Percentiles rank a stretch among this genome's conserved stretches.
These are phyloP conservation scores for Lepidurus packardi DNA, from an alignment of 1,140 invertebrate species.

Conservation along the genomic window DNA sequence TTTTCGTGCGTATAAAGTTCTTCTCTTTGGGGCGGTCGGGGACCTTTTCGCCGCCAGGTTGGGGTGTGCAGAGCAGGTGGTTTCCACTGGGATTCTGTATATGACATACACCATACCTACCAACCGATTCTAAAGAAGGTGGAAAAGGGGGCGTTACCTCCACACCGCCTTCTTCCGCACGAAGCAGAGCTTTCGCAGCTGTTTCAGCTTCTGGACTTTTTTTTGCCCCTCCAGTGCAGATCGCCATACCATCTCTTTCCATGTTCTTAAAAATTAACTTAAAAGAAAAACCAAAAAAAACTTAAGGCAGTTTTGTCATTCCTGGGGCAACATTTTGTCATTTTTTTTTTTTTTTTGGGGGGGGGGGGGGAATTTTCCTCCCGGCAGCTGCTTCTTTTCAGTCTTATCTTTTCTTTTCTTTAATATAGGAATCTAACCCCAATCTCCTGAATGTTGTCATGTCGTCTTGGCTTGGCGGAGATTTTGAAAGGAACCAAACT, in stretches of 20 bases:
- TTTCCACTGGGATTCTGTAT: not conserved
- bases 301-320: no score
- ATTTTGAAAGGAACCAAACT: no score
- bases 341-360: no score
- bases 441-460: no score
- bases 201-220: constrained; percentile 1
- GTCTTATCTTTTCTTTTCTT: no score
- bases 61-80: not conserved
- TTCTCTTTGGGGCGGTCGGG: not conserved
- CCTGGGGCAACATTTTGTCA: no score
- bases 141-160: not conserved
- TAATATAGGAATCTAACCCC: no score
- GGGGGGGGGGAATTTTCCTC: no score
- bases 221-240: not conserved
- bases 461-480: no score
- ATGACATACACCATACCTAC: no score
- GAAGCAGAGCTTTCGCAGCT: not conserved
- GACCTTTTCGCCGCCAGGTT: not conserved
- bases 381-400: no score
- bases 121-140: not conserved
- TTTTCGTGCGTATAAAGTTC: constrained; percentile 6
- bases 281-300: no score
- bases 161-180: constrained; percentile 14
- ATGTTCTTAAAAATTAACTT: not conserved
- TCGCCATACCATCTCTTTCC: constrained; percentile 1